Percentiles rank a stretch among this genome's conserved stretches.
These are phyloP conservation scores for Mus musculus DNA, from an alignment of 2,113 vertebrate genomes.

Conservation along the genomic window DNA sequence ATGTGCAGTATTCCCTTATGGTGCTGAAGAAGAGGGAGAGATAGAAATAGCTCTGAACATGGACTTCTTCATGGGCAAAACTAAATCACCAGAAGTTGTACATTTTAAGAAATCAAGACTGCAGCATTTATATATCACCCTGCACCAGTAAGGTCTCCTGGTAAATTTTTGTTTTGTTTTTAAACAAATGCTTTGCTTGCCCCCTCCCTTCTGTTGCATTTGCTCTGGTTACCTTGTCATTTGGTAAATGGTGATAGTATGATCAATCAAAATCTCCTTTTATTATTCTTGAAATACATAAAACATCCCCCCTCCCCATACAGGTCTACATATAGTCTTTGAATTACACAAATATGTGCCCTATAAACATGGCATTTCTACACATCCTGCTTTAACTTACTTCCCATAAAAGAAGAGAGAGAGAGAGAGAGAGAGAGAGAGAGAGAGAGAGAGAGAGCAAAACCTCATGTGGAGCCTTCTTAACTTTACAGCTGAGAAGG, in stretches of 20 bases:
- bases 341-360: background rate
- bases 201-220: background rate
- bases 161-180: background rate
- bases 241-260: background rate
- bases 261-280: constrained; percentile 19
- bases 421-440: background rate
- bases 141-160: background rate
- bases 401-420: background rate
- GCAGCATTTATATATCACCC: background rate
- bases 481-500: background rate
- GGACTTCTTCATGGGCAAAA: background rate
- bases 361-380: background rate
- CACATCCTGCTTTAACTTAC: background rate
- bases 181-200: background rate
- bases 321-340: background rate
- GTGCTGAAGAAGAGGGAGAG: background rate
- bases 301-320: background rate
- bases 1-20: background rate
- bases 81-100: background rate
- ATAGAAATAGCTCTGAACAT: background rate
- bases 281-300: constrained; percentile 16
- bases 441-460: background rate
- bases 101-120: constrained; percentile 11
- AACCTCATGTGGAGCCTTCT: background rate
- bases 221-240: background rate